Evolutionary conservation across 2,888 invertebrate genomes (phyloP), one percentile per base, ranked within the genome.

Genomic region (Tromatobia lineatoria): DNA sequence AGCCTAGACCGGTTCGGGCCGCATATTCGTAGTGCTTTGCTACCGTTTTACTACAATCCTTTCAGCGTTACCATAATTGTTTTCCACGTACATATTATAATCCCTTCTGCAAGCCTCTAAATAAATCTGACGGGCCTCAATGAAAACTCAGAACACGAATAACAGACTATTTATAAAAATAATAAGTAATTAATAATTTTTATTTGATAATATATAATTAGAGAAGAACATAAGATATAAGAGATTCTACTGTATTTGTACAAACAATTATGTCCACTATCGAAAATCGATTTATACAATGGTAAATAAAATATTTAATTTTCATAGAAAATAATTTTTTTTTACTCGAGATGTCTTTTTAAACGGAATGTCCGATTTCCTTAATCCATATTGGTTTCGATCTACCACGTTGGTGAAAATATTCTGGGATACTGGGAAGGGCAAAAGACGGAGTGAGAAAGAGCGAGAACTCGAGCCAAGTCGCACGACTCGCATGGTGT

Each of bases 31-130:
- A 79, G 77, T 80, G 78, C 76, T 54, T 76, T 69, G 91, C 91
- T 91, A 91, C 91, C 78, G 90, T 90, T 91, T 86, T 87, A 85
- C 89, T 91, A 90, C 91, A 90, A 54, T 45, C 45, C 45, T 45
- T 45, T 15, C 15, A 6, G 45, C 15, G 45, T 45, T 15, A 1
- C 45, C 1, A 13, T 15, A 45, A 45, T 15, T 15, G 3, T 15
- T 2, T 15, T 3, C 45, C 45, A 3, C 45, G 45, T 3, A 11
- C 11, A 45, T 15, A 45, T 45, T 11, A 45, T 15, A 2, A 15
- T 45, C 15, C 15, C 45, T 1, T 45, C 45, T 15, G 15, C 15
- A 45, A 15, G 45, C 13, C 3, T 15, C 13, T 45, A 29, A 3
- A 3, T 45, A 13, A 15, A 15, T 15, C 11, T 45, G 15, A 15